Evolutionary conservation across 2,113 vertebrate species (phyloP).

Genomic region (Oceanites oceanicus): DNA sequence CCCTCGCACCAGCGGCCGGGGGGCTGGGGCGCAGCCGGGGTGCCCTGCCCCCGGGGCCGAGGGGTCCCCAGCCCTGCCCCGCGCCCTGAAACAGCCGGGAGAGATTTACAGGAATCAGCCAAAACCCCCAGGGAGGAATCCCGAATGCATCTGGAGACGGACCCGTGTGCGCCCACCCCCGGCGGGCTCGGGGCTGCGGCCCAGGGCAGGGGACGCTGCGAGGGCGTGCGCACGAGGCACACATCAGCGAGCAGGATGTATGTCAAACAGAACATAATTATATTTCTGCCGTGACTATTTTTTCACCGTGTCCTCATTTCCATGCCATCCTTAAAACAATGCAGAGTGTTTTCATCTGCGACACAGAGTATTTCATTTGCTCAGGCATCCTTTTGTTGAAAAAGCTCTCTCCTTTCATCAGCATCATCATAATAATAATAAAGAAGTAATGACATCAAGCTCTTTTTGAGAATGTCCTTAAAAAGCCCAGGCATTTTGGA

Average conservation of each 20-base stretch:
- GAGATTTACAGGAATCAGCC: neutral
- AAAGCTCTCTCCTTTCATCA: neutral
- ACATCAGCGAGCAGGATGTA: neutral
- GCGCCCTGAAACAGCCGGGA: neutral
- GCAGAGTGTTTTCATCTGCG: neutral
- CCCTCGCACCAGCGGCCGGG: accelerated
- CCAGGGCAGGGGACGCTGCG: neutral
- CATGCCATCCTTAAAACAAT: neutral
- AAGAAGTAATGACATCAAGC: neutral
- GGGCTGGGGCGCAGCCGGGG: neutral
- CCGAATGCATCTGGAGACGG: neutral
- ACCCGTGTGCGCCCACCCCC: accelerated
- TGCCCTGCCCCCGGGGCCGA: accelerated
- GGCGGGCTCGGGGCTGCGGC: accelerated
- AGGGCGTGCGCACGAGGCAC: accelerated
- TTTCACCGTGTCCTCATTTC: neutral
- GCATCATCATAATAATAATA: neutral
- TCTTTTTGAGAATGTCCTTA: neutral
- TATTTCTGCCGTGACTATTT: neutral
- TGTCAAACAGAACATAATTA: neutral
- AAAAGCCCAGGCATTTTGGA: neutral
- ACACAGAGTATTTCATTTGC: neutral
- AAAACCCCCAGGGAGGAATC: neutral
- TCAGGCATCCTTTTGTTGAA: neutral
- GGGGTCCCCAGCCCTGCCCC: accelerated